Evolutionary conservation across 37 sponge, comb jelly and placozoan genomes (phyloP).

Genomic region (Cliona cf. orientalis): DNA sequence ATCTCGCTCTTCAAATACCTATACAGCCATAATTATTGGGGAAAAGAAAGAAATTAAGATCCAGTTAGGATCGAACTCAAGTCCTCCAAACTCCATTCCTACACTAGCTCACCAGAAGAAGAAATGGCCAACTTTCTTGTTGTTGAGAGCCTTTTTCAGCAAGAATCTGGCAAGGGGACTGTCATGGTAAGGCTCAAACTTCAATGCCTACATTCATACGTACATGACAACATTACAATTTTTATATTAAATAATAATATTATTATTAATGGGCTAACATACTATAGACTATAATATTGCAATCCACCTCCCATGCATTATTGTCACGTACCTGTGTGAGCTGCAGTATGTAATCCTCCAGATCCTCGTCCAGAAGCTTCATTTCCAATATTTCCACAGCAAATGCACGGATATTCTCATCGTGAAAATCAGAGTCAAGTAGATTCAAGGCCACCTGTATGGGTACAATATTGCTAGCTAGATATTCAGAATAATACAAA

Average conservation of each 20-base stretch:
- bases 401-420: slow-evolving; percentile 63
- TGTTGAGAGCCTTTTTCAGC: slow-evolving; percentile 71
- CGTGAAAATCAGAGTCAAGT: slow-evolving; percentile 68
- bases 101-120: slow-evolving; percentile 78
- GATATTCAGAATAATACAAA: background rate
- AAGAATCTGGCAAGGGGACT: slow-evolving; percentile 76
- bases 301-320: no score
- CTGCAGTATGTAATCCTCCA: slow-evolving; percentile 78
- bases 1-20: slow-evolving; percentile 75
- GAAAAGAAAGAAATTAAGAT: background rate
- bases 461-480: background rate
- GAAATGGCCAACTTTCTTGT: slow-evolving; percentile 81
- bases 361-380: slow-evolving; percentile 43
- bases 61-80: background rate
- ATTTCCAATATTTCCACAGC: slow-evolving; percentile 63
- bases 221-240: background rate
- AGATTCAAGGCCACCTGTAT: slow-evolving; percentile 68
- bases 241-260: background rate
- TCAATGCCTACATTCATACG: slow-evolving; percentile 62
- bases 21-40: background rate
- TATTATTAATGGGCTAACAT: background rate
- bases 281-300: background rate
- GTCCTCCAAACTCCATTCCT: background rate
- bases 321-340: slow-evolving; percentile 78
- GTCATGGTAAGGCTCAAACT: slow-evolving; percentile 89